Evolutionary conservation across 2,888 invertebrate genomes (phyloP).

Genomic region (Callimorpha dominula): DNA sequence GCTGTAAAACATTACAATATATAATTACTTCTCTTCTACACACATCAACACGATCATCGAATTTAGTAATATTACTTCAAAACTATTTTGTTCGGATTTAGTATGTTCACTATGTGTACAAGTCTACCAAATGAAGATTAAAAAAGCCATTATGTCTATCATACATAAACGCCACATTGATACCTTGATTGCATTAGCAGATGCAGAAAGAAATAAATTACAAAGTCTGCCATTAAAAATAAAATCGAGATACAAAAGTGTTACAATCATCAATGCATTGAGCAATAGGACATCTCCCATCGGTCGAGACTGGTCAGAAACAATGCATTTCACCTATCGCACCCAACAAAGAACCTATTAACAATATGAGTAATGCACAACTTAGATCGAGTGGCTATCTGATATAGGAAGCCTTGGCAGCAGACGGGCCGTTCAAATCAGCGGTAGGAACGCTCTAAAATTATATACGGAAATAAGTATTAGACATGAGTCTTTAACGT

Average conservation of each 20-base stretch:
- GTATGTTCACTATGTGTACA: neutral
- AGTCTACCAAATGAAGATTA: neutral
- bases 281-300: constrained; percentile 55
- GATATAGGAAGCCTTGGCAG: constrained; percentile 52
- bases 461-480: constrained; percentile 25
- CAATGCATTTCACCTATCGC: constrained; percentile 69
- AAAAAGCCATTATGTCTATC: neutral
- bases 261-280: constrained; percentile 46
- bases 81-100: neutral
- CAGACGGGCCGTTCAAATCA: constrained; percentile 56
- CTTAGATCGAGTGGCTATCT: constrained; percentile 73
- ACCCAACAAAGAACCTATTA: constrained; percentile 77
- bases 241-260: constrained; percentile 39
- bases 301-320: constrained; percentile 55
- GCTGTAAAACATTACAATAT: constrained; percentile 21
- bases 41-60: neutral
- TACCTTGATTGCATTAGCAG: constrained; percentile 19
- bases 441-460: constrained; percentile 18
- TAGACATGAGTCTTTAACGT: constrained; percentile 14
- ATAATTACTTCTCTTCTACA: constrained; percentile 8
- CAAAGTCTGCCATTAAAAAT: constrained; percentile 34
- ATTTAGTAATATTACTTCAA: neutral
- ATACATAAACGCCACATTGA: constrained; percentile 9
- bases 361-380: constrained; percentile 76
- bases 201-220: constrained; percentile 38